These are phyloP conservation scores for Venusia cambrica DNA, from an alignment of 2,888 invertebrate species.

Conservation along the genomic window DNA sequence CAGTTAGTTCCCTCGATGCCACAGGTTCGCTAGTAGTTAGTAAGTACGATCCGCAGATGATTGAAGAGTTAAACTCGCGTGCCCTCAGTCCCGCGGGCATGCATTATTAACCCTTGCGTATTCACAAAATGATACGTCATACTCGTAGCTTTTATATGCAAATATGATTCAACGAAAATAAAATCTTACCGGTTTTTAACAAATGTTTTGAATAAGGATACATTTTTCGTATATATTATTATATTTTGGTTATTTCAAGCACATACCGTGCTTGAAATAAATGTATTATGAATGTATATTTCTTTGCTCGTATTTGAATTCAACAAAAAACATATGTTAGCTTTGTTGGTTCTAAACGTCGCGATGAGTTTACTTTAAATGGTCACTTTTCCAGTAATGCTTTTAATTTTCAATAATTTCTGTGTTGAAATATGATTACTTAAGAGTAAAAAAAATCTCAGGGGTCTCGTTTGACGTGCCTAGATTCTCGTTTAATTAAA, in stretches of 20 bases:
- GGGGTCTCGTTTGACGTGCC: slow-evolving; percentile 7
- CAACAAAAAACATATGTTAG: no score
- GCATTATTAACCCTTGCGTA: slow-evolving; percentile 70
- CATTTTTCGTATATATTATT: no score
- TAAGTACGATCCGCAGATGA: slow-evolving; percentile 6
- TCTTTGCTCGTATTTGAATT: no score
- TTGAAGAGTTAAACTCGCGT: slow-evolving; percentile 36
- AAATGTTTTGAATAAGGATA: no score
- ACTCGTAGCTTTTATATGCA: slow-evolving; percentile 27
- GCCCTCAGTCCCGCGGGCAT: slow-evolving; percentile 48
- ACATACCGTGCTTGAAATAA: no score
- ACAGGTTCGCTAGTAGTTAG: slow-evolving; percentile 9
- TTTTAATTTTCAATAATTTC: slow-evolving; percentile 3
- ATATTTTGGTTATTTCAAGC: no score
- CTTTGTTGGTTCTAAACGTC: no score
- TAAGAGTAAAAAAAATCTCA: slow-evolving; percentile 1
- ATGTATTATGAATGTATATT: no score
- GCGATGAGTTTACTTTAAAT: no score
- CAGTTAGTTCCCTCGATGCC: slow-evolving; percentile 8
- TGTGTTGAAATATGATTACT: slow-evolving; percentile 1
- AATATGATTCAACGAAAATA: slow-evolving; percentile 21
- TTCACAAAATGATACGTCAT: slow-evolving; percentile 61
- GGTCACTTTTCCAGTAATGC: no score
- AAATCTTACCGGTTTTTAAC: no score
- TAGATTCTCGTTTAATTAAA: slow-evolving; percentile 57